Percentiles rank a stretch among this genome's conserved stretches.
phyloP scores from a whole-genome alignment of 2,797 vertebrate genomes.

The Amniataba percoides region DNA sequence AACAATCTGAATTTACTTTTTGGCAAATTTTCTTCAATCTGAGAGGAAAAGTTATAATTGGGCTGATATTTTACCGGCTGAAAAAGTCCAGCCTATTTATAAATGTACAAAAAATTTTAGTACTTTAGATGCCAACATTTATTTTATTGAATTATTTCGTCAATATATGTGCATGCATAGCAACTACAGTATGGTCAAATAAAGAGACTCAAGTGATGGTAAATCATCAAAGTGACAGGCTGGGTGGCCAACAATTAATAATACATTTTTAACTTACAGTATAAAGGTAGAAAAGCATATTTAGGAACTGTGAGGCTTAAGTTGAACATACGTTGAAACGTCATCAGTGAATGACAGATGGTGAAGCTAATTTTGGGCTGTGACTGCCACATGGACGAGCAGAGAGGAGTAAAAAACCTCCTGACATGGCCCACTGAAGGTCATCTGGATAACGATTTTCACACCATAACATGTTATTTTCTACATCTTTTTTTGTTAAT shows the following conservation, averaged over 20 bases:
- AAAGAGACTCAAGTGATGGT: neutral
- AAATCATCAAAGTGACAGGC: neutral
- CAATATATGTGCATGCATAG: neutral
- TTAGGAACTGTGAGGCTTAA: slow-evolving; percentile 1
- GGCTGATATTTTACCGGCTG: neutral
- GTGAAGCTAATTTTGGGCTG: slow-evolving; percentile 1
- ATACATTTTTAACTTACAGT: neutral
- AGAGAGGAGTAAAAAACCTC: neutral
- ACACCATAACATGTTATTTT: neutral
- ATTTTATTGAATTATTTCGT: neutral
- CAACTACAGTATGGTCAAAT: neutral
- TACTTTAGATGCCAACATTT: neutral
- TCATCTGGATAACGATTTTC: neutral
- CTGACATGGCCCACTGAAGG: neutral
- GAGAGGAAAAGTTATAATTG: neutral
- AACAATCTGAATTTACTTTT: slow-evolving; percentile 5
- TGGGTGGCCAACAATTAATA: neutral
- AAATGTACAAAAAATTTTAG: neutral
- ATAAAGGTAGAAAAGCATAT: neutral
- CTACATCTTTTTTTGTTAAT: neutral
- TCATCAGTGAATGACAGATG: neutral
- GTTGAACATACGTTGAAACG: neutral
- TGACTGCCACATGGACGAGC: slow-evolving; percentile 2
- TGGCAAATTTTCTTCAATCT: neutral
- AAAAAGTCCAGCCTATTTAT: neutral